Evolutionary conservation across 2,888 invertebrate genomes (phyloP).

Genomic region (Hesperia comma): DNA sequence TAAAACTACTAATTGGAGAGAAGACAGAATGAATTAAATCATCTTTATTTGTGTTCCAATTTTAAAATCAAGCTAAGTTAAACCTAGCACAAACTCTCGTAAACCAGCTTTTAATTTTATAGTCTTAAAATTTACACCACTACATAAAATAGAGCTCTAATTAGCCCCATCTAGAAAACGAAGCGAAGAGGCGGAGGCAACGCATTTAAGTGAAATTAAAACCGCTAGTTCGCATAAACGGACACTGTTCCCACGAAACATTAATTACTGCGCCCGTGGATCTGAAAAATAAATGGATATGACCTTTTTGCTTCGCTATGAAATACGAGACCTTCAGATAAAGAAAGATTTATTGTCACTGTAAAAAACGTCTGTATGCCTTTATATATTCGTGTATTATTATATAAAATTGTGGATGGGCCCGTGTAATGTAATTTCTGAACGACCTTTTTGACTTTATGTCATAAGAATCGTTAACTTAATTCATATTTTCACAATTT

Average conservation of each 20-base stretch:
- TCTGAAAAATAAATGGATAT: slow-evolving; percentile 35
- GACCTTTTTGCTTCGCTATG: slow-evolving; percentile 30
- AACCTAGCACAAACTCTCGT: too few species aligned
- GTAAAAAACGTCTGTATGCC: not conserved
- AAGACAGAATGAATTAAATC: too few species aligned
- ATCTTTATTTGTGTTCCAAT: too few species aligned
- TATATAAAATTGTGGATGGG: too few species aligned
- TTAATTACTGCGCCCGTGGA: slow-evolving; percentile 54
- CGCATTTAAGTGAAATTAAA: slow-evolving; percentile 60
- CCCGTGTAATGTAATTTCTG: too few species aligned
- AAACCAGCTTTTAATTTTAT: not conserved
- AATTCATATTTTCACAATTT: too few species aligned
- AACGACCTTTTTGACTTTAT: too few species aligned
- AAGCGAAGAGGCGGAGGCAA: slow-evolving; percentile 44
- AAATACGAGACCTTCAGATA: slow-evolving; percentile 31
- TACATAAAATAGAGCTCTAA: slow-evolving; percentile 9
- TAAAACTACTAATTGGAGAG: too few species aligned
- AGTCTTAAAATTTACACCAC: not conserved
- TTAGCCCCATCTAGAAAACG: slow-evolving; percentile 11
- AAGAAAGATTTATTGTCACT: slow-evolving; percentile 29
- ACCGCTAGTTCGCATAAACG: slow-evolving; percentile 62
- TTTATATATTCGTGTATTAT: too few species aligned
- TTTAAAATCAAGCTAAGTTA: too few species aligned
- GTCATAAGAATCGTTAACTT: too few species aligned
- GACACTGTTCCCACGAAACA: slow-evolving; percentile 61